Conservation (phyloP, 2,888 invertebrate species). For the Amiota minor region DNA sequence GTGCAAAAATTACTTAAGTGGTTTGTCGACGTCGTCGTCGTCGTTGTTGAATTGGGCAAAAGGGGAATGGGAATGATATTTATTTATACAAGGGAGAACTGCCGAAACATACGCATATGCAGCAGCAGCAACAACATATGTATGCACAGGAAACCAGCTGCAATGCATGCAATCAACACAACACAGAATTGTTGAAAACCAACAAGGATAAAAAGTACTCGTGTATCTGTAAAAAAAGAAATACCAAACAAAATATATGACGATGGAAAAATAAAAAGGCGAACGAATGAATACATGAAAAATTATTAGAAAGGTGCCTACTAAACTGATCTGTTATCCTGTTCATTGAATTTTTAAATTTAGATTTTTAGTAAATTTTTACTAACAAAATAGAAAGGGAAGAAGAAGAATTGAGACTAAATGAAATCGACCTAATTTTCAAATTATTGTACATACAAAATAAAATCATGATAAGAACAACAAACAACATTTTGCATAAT, state of each 20-base stretch:
- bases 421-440: not conserved
- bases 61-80: not conserved
- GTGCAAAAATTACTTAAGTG: slow-evolving; percentile 1
- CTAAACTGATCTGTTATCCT: slow-evolving; percentile 11
- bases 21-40: too few relatives aligned
- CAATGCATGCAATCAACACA: not conserved
- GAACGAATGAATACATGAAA: not conserved
- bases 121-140: not conserved
- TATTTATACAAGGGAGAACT: not conserved
- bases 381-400: not conserved
- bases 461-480: not conserved
- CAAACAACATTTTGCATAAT: not conserved
- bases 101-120: not conserved
- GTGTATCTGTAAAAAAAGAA: not conserved
- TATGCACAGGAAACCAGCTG: slow-evolving; percentile 27
- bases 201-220: not conserved
- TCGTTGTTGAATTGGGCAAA: not conserved
- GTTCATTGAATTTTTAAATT: slow-evolving; percentile 20
- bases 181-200: not conserved
- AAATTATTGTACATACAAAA: not conserved
- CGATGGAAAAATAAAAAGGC: not conserved
- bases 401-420: not conserved
- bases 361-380: too few relatives aligned
- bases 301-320: too few relatives aligned
- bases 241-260: not conserved